These are phyloP conservation scores for Pollenia amentaria DNA, from an alignment of 2,888 invertebrate species.

Conservation along the genomic window DNA sequence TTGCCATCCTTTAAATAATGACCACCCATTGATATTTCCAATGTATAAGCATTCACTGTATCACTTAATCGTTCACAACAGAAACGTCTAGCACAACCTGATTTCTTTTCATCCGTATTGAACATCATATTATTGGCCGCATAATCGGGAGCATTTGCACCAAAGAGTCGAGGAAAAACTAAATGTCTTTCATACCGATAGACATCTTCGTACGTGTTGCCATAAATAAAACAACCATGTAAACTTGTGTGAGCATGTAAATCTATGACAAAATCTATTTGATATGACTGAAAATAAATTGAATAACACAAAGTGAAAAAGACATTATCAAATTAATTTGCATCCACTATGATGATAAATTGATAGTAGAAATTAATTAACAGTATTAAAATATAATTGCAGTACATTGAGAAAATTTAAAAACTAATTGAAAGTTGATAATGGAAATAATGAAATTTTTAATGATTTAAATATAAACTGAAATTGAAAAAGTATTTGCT, in stretches of 20 bases:
- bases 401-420: neutral
- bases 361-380: neutral
- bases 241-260: conserved; percentile 97
- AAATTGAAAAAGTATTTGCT: neutral
- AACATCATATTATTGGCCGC: conserved; percentile 93
- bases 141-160: conserved; percentile 95
- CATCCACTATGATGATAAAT: conserved; percentile 2
- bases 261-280: conserved; percentile 97
- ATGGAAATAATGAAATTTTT: too few species aligned
- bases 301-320: neutral
- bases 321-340: conserved; percentile 32
- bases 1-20: conserved; percentile 89
- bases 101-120: conserved; percentile 94
- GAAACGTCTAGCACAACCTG: conserved; percentile 94
- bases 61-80: conserved; percentile 91
- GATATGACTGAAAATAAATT: conserved; percentile 84
- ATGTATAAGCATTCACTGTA: conserved; percentile 93
- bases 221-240: conserved; percentile 97
- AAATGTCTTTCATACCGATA: conserved; percentile 96
- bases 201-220: conserved; percentile 96
- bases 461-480: too few species aligned
- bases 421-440: too few species aligned
- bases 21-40: conserved; percentile 96
- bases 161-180: conserved; percentile 96
- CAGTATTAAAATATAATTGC: neutral